Evolutionary conservation across 1,140 invertebrate species (phyloP).

Genomic region (Orchesella cincta): DNA sequence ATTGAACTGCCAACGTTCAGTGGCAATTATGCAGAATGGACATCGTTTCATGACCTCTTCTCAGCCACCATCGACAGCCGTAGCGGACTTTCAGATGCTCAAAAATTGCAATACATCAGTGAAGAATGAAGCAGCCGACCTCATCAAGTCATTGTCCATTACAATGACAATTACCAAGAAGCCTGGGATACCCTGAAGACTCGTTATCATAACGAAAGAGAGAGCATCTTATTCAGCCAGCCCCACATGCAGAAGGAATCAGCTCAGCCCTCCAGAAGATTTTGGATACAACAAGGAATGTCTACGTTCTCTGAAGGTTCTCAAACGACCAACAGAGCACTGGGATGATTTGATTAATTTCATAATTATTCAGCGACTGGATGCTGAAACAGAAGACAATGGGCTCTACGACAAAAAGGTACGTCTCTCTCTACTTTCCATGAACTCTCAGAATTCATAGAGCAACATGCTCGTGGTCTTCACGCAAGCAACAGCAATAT

Average conservation of each 20-base stretch:
- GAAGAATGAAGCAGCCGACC: constrained; percentile 31
- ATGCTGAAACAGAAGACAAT: constrained; percentile 19
- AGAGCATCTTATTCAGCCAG: constrained; percentile 18
- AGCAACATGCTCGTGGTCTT: background rate
- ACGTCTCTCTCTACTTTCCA: background rate
- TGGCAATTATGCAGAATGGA: constrained; percentile 33
- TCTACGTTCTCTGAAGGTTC: constrained; percentile 28
- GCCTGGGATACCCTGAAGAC: constrained; percentile 26
- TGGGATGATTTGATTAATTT: constrained; percentile 36
- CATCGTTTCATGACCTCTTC: constrained; percentile 36
- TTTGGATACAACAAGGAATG: constrained; percentile 24
- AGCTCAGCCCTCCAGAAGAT: background rate
- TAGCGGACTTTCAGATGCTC: background rate
- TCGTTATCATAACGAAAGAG: constrained; percentile 37
- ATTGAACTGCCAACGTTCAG: constrained; percentile 31
- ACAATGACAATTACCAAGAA: constrained; percentile 16
- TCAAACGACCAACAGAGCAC: background rate
- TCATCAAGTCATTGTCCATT: background rate
- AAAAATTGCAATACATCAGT: constrained; percentile 37
- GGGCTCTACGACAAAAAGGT: background rate
- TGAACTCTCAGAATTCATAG: constrained; percentile 17
- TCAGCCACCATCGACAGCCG: constrained; percentile 23
- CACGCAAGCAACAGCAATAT: background rate
- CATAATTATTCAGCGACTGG: constrained; percentile 30
- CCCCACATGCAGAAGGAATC: background rate